Evolutionary conservation across 2,888 invertebrate species (phyloP), one percentile per base, ranked within the genome.

Genomic region (Thalpophila matura): DNA sequence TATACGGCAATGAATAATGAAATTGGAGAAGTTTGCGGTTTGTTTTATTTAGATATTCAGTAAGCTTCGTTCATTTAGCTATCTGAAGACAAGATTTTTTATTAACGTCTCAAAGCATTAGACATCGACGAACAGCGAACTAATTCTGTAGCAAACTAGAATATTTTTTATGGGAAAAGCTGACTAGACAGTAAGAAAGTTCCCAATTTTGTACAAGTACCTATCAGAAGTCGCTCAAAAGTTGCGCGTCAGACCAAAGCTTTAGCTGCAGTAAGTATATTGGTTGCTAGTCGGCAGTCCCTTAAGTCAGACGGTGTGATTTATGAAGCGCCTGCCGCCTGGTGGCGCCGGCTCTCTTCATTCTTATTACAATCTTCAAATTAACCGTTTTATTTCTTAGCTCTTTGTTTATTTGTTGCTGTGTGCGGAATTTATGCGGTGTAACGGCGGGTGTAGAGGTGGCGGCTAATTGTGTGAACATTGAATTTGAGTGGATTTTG

Each of bases 271-370:
- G 26, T 67, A 33, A n/a, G n/a, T 33, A 43, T 74, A 60, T 68
- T 43, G 38, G 42, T 51, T 67, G 40, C 27, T 10, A 67, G 74
- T 74, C 68, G 74, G 59, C 74, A 67, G 70, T 68, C 70, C 76
- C 76, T 76, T 62, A 58, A 68, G 72, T 73, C 74, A 76, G 81
- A 70, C 79, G 56, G 75, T 77, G 83, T 89, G 88, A 89, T 89
- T 88, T 89, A 89, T 87, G 77, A 76, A 66, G 68, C 78, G 81
- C 73, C 69, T 80, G 79, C 75, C 60, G 75, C 54, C 59, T 67
- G 47, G 77, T 87, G 90, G 89, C 89, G 89, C 88, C 89, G 81
- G 69, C 63, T 61, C 77, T 59, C 73, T 77, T 79, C 70, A 78
- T 85, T 81, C 83, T 84, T 82, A 83, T 86, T 82, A 80, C 77